Evolutionary conservation across 2,113 vertebrate species (phyloP).

Genomic region (Neofelis nebulosa): DNA sequence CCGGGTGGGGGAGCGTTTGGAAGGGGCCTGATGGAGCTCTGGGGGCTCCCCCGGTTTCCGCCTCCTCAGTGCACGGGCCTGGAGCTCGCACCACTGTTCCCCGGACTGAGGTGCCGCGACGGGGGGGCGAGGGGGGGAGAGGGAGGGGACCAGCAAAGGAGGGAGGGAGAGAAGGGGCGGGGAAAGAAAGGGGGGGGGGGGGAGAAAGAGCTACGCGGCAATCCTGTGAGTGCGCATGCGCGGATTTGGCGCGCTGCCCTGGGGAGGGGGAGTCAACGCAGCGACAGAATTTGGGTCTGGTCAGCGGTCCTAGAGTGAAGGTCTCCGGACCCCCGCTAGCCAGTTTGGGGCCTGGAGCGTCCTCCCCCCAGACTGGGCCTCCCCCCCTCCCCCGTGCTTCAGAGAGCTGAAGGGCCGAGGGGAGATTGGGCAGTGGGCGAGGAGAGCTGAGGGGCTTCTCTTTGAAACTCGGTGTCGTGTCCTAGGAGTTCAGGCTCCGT

Average conservation of each 20-base stretch:
- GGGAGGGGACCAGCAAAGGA: background rate
- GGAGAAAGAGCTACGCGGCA: slow-evolving; percentile 77
- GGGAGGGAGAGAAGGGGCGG: slow-evolving; percentile 32
- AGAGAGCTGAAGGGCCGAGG: background rate
- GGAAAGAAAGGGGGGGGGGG: background rate
- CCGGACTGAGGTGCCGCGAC: slow-evolving; percentile 61
- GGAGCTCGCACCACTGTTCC: slow-evolving; percentile 69
- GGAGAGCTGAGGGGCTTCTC: background rate
- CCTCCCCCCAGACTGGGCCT: background rate
- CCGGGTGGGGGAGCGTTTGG: slow-evolving; percentile 60
- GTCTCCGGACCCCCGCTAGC: background rate
- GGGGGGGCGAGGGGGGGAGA: background rate
- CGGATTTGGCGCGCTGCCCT: slow-evolving; percentile 67
- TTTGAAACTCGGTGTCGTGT: slow-evolving; percentile 16
- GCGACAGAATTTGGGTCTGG: background rate
- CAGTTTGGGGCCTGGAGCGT: background rate
- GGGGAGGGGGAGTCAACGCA: slow-evolving; percentile 48
- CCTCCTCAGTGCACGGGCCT: slow-evolving; percentile 71
- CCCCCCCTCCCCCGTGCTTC: background rate
- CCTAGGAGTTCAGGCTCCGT: background rate
- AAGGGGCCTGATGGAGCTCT: slow-evolving; percentile 67
- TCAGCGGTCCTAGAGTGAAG: background rate
- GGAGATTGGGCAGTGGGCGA: slow-evolving; percentile 18
- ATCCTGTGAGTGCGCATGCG: slow-evolving; percentile 73
- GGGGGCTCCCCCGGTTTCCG: slow-evolving; percentile 70